A percentile compares a stretch with the other conserved stretches of the same genome.
Conservation (phyloP, 2,113 vertebrate species). For the Hypanus sabinus region DNA sequence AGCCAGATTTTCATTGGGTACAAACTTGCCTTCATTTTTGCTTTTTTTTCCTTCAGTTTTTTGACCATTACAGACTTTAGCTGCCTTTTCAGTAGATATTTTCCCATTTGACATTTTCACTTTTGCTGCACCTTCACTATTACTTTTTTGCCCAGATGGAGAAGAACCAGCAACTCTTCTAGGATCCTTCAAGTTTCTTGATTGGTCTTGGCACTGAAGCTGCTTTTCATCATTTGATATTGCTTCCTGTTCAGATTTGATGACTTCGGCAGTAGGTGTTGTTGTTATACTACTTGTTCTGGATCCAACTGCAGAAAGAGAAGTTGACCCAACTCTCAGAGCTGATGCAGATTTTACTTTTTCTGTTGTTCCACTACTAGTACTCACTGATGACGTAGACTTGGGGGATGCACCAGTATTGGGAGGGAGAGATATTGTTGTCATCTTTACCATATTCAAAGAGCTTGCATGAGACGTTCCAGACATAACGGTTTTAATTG, state of each 20-base stretch:
- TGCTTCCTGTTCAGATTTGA: slow-evolving; percentile 78
- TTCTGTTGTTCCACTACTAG: slow-evolving; percentile 53
- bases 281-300: slow-evolving; percentile 50
- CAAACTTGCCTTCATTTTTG: slow-evolving; percentile 57
- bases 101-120: slow-evolving; percentile 70
- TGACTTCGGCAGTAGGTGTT: slow-evolving; percentile 56
- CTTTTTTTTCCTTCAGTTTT: slow-evolving; percentile 59
- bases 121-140: slow-evolving; percentile 52
- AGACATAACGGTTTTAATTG: slow-evolving; percentile 87
- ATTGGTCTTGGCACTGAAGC: slow-evolving; percentile 55
- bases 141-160: slow-evolving; percentile 49
- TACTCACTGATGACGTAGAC: slow-evolving; percentile 64
- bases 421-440: slow-evolving; percentile 80
- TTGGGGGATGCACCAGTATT: slow-evolving; percentile 62
- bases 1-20: slow-evolving; percentile 52
- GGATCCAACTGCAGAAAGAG: slow-evolving; percentile 66
- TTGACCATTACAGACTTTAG: slow-evolving; percentile 54
- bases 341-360: slow-evolving; percentile 61
- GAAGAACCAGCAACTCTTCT: slow-evolving; percentile 49
- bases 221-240: slow-evolving; percentile 61
- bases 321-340: slow-evolving; percentile 69
- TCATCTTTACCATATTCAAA: slow-evolving; percentile 89
- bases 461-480: slow-evolving; percentile 75
- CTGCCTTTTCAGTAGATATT: slow-evolving; percentile 60
- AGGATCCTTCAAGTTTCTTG: slow-evolving; percentile 47